Percentiles rank a stretch among this genome's conserved stretches.
Evolutionary conservation across 2,797 vertebrate species (phyloP).

Genomic region (Epinephelus awoara): DNA sequence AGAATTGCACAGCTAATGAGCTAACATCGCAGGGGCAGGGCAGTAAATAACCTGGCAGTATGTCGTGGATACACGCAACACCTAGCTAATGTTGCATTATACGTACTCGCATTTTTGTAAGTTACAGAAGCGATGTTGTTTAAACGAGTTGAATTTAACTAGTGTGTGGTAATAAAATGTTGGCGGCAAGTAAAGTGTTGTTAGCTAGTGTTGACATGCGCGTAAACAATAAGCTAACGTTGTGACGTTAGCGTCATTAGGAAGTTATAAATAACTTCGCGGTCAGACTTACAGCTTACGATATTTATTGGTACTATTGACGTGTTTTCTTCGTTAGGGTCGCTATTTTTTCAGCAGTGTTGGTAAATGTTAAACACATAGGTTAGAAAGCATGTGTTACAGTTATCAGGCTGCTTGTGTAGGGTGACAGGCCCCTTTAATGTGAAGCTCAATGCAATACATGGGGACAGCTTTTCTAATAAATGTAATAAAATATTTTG

Average conservation of each 20-base stretch:
- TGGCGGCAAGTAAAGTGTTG: not conserved
- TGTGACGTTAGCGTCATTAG: not conserved
- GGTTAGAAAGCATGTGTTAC: not conserved
- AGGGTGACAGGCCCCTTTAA: not conserved
- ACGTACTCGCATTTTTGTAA: too few species aligned
- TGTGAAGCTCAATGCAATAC: not conserved
- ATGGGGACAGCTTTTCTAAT: not conserved
- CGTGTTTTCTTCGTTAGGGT: not conserved
- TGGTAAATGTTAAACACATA: not conserved
- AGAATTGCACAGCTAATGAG: conserved; percentile 32
- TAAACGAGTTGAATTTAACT: not conserved
- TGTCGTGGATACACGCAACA: not conserved
- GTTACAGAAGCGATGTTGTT: not conserved
- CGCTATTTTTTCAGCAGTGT: too few species aligned
- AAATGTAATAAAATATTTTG: not conserved
- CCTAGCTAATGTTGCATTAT: not conserved
- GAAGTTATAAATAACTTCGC: not conserved
- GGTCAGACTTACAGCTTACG: not conserved
- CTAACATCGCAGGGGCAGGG: conserved; percentile 16
- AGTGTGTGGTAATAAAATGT: too few species aligned
- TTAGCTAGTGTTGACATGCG: not conserved
- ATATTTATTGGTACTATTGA: not conserved
- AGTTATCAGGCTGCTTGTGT: not conserved
- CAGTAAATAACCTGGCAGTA: conserved; percentile 1
- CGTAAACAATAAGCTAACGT: not conserved